These are phyloP conservation scores for Etheostoma nigrum DNA, from an alignment of 2,797 vertebrate genomes.

Conservation along the genomic window DNA sequence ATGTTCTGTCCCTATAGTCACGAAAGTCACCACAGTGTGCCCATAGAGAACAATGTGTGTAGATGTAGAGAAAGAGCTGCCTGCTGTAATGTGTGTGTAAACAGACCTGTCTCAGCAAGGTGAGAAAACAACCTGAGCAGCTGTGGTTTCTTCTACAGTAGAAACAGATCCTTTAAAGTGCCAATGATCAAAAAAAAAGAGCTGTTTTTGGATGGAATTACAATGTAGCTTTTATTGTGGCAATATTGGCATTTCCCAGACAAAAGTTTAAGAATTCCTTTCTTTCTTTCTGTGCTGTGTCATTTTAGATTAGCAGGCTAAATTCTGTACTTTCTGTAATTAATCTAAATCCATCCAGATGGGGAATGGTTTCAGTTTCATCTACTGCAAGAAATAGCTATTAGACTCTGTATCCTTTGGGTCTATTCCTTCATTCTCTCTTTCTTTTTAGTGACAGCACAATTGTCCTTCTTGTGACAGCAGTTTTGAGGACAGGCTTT, in stretches of 20 bases:
- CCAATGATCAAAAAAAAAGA: slow-evolving; percentile 36
- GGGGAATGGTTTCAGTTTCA: slow-evolving; percentile 63
- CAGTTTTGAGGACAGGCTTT: slow-evolving; percentile 33
- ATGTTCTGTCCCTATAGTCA: slow-evolving; percentile 1
- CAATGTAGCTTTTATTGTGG: slow-evolving; percentile 44
- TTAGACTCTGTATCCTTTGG: slow-evolving; percentile 49
- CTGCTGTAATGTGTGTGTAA: slow-evolving; percentile 31
- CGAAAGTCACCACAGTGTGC: slow-evolving; percentile 5
- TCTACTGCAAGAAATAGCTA: slow-evolving; percentile 44
- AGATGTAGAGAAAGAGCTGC: slow-evolving; percentile 17
- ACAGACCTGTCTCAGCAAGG: slow-evolving; percentile 42
- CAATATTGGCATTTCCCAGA: slow-evolving; percentile 38
- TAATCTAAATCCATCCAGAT: slow-evolving; percentile 72
- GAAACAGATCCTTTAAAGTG: slow-evolving; percentile 19
- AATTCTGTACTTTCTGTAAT: slow-evolving; percentile 57
- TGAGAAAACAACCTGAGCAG: slow-evolving; percentile 48
- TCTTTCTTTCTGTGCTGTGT: slow-evolving; percentile 32
- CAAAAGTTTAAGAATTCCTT: slow-evolving; percentile 37
- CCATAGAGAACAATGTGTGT: neutral
- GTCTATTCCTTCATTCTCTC: slow-evolving; percentile 20
- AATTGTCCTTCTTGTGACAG: slow-evolving; percentile 41
- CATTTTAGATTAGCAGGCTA: slow-evolving; percentile 65
- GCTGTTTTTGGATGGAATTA: slow-evolving; percentile 50
- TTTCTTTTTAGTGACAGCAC: slow-evolving; percentile 41
- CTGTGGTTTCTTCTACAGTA: slow-evolving; percentile 25